phyloP scores from a whole-genome alignment of 1,140 invertebrate species.

The Formica exsecta region DNA sequence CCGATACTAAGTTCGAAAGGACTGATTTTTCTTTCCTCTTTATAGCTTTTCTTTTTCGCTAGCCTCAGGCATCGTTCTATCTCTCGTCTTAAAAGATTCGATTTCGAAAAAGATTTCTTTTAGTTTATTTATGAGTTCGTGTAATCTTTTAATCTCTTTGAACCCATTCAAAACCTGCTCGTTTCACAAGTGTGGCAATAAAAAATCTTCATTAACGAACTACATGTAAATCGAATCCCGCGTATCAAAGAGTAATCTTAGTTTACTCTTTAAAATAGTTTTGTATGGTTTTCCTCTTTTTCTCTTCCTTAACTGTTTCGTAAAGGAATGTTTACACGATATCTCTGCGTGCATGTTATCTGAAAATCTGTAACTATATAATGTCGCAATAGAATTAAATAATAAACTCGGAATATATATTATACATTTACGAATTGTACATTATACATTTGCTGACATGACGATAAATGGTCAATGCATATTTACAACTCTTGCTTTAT shows the following conservation, averaged over 20 bases:
- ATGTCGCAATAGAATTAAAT: not conserved
- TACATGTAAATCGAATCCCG: constrained; percentile 3
- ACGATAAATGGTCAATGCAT: not conserved
- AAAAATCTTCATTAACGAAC: constrained; percentile 49
- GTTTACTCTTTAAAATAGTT: not conserved
- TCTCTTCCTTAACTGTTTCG: not conserved
- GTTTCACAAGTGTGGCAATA: constrained; percentile 23
- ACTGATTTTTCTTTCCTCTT: constrained; percentile 47
- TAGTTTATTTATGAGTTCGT: constrained; percentile 7
- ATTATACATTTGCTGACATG: not conserved
- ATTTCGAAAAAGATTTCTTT: constrained; percentile 42
- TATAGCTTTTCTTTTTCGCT: constrained; percentile 22
- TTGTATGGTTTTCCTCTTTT: not conserved
- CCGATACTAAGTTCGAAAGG: constrained; percentile 39
- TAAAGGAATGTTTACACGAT: not conserved
- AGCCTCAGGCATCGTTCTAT: constrained; percentile 31
- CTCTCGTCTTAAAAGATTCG: constrained; percentile 13
- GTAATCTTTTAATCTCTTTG: constrained; percentile 49
- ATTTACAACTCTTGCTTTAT: not conserved
- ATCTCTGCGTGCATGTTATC: not conserved
- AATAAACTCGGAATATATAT: not conserved
- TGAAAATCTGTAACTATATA: not conserved
- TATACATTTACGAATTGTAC: not conserved
- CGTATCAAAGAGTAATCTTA: not conserved
- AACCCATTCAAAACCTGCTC: constrained; percentile 25